Conservation (phyloP, 2,888 invertebrate species). For the Ptilodon capucinus region DNA sequence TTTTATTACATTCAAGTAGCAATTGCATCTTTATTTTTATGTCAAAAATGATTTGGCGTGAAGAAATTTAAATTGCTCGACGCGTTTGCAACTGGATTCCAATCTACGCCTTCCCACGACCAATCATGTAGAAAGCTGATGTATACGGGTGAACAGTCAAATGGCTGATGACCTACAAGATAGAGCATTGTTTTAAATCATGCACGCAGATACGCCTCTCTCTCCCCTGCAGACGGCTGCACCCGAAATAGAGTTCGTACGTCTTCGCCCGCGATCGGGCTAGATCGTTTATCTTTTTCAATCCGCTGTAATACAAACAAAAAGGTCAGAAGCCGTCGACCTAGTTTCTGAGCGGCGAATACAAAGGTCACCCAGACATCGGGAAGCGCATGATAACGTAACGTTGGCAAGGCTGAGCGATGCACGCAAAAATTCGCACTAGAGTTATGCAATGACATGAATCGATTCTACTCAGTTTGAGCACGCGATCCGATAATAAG, state of each 20-base stretch:
- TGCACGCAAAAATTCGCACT: constrained; percentile 48
- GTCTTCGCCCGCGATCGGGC: constrained; percentile 51
- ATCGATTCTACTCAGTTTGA: constrained; percentile 26
- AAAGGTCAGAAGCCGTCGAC: constrained; percentile 79
- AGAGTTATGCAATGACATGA: constrained; percentile 48
- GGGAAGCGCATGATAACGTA: constrained; percentile 68
- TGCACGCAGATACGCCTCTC: constrained; percentile 31
- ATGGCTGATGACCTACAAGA: constrained; percentile 32
- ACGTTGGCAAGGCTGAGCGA: constrained; percentile 62
- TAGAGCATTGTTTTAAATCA: constrained; percentile 32
- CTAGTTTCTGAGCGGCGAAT: constrained; percentile 67
- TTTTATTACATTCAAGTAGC: constrained; percentile 19
- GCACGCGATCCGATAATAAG: constrained; percentile 33
- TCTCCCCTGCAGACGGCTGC: constrained; percentile 43
- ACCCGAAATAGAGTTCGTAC: constrained; percentile 60
- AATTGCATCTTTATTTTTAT: constrained; percentile 12
- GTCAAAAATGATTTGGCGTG: constrained; percentile 7
- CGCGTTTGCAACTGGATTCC: constrained; percentile 16
- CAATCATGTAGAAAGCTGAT: constrained; percentile 10
- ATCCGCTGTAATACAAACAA: constrained; percentile 68
- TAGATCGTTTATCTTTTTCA: constrained; percentile 63
- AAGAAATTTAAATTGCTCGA: constrained; percentile 17
- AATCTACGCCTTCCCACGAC: constrained; percentile 18
- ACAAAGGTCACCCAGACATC: constrained; percentile 74
- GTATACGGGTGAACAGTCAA: constrained; percentile 10